Evolutionary conservation across 2,797 vertebrate species (phyloP).

Genomic region (Trichosurus vulpecula): DNA sequence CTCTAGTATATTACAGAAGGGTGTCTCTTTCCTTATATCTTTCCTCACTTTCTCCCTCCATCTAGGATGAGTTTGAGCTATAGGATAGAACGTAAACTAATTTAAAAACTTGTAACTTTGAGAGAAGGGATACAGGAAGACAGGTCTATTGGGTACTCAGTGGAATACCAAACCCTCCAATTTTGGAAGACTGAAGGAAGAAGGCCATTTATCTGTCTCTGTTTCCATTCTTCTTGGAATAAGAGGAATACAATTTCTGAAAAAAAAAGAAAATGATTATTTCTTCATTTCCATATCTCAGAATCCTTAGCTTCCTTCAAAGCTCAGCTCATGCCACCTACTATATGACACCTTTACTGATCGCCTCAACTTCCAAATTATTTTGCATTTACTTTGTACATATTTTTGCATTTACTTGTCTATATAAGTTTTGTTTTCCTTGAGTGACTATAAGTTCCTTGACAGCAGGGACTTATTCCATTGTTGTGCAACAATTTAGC

Average conservation of each 20-base stretch:
- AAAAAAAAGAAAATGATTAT: background rate
- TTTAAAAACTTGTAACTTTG: conserved; percentile 38
- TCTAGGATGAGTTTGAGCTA: too few species aligned
- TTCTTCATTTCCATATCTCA: background rate
- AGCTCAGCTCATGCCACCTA: background rate
- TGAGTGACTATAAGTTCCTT: background rate
- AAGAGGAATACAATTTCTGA: background rate
- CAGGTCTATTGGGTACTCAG: background rate
- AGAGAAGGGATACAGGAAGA: too few species aligned
- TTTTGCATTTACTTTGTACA: background rate
- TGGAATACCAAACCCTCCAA: background rate
- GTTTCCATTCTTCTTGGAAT: background rate
- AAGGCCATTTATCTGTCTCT: background rate
- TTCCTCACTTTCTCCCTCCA: background rate
- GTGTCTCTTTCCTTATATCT: background rate
- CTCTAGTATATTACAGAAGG: background rate
- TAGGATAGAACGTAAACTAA: conserved; percentile 9
- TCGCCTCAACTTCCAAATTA: background rate
- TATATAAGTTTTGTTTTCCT: background rate
- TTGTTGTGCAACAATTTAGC: background rate
- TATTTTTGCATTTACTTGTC: background rate
- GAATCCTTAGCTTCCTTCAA: background rate
- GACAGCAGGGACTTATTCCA: background rate
- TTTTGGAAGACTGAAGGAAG: background rate
- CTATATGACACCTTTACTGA: background rate